Base-by-base conservation (phyloP, 2,888 invertebrate genomes). In the Criorhina ranunculi region DNA sequence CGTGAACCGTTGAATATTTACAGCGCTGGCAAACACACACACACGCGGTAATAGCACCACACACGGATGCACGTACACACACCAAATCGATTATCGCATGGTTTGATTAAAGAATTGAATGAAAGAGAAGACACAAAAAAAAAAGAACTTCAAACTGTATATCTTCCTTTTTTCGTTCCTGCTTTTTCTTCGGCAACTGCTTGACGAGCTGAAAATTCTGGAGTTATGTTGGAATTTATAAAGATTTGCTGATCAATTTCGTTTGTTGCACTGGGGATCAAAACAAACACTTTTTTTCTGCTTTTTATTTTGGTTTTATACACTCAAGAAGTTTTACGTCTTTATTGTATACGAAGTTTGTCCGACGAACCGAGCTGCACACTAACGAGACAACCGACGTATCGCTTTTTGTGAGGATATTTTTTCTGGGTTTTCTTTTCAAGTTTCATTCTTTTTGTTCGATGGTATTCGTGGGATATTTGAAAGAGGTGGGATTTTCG, bases 31-130 rank as follows among this genome's bases (percentile, higher is more conserved):
- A 33, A 57, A 59, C 70, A 57, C 60, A 49, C 78, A 33, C 51
- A 66, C 46, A 51, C 51, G 17, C 12, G 40, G 29, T 29, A 51
- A 40, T 12, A 55, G 60, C 60, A 64, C 75, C 60, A 64, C 75
- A 75, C 62, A 80, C 75, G 69, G 19, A 15, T 49, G 59, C 59
- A 77, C 24, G 51, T 31, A 49, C 77, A 75, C 77, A 86, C 77
- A 66, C 79, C 64, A 64, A 85, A 85, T 87, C 87, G 87, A 87
- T 87, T 87, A 87, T 87, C 87, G 87, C 87, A 87, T 87, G 87
- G 87, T 87, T 87, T 87, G 86, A 87, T 87, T 87, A 78, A 78
- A 78, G 80, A 80, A 85, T 76, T 60, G 37, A 85, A 85, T 85
- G 69, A 51, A 75, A 76, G 85, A 70, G 33, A 51, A 57, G 66